These are phyloP conservation scores for Macrochelys suwanniensis DNA, from an alignment of 2,797 vertebrate genomes.

Conservation along the genomic window DNA sequence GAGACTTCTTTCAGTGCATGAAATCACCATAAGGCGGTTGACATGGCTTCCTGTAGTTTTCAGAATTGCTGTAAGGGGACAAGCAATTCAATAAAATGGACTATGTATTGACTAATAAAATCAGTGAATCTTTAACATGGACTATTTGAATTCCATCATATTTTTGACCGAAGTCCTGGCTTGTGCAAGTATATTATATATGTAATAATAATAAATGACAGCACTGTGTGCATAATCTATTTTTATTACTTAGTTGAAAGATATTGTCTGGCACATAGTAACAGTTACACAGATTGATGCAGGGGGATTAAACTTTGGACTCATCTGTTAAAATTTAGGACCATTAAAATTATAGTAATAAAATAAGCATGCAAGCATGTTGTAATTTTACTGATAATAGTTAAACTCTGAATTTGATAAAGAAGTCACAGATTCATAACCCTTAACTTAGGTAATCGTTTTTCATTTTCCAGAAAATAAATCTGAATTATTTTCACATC, in stretches of 20 bases:
- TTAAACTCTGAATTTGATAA: neutral
- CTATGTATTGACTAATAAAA: neutral
- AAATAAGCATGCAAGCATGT: neutral
- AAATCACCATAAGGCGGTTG: neutral
- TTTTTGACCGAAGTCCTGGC: neutral
- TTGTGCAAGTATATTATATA: neutral
- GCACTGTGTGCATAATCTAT: rapidly evolving
- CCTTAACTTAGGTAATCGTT: neutral
- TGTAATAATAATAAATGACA: neutral
- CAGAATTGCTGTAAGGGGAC: rapidly evolving
- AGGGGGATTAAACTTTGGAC: neutral
- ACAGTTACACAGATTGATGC: neutral
- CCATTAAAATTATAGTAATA: neutral
- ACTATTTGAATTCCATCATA: neutral
- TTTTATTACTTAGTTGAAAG: neutral
- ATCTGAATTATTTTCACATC: neutral
- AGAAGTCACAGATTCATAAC: neutral
- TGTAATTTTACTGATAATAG: neutral
- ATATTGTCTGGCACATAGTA: neutral
- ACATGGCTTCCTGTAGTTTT: neutral
- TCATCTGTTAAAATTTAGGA: neutral
- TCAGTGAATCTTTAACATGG: neutral
- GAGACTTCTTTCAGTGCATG: neutral
- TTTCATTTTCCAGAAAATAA: conserved; percentile 21
- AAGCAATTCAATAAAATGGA: neutral